Evolutionary conservation across 2,888 invertebrate species (phyloP).

Genomic region (Scrobipalpa costella): DNA sequence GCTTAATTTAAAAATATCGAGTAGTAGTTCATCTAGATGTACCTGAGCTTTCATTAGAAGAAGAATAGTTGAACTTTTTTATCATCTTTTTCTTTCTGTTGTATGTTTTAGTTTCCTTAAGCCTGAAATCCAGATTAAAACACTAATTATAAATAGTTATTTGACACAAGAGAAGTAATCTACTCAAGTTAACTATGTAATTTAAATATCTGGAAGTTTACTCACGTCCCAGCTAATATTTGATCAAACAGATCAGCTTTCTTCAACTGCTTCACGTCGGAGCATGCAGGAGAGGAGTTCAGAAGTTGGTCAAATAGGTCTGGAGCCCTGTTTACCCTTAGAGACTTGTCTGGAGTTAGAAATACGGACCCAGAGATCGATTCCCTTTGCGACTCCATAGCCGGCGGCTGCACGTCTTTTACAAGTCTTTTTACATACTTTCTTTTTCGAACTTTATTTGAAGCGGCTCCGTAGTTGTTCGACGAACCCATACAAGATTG

Average conservation of each 20-base stretch:
- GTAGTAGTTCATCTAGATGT: slow-evolving; percentile 33
- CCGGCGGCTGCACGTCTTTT: slow-evolving; percentile 51
- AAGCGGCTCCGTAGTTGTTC: slow-evolving; percentile 46
- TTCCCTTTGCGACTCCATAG: slow-evolving; percentile 43
- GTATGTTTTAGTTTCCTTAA: slow-evolving; percentile 44
- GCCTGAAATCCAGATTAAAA: slow-evolving; percentile 42
- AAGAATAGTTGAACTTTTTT: slow-evolving; percentile 52
- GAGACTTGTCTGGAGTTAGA: slow-evolving; percentile 71
- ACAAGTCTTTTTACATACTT: slow-evolving; percentile 68
- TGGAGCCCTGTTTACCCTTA: slow-evolving; percentile 63
- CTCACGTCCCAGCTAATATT: slow-evolving; percentile 17
- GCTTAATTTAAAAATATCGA: too few species aligned
- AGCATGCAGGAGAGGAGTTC: slow-evolving; percentile 49
- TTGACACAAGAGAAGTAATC: too few species aligned
- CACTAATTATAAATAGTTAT: background rate
- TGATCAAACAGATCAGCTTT: slow-evolving; percentile 38
- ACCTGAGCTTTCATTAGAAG: slow-evolving; percentile 52
- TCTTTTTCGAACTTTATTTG: slow-evolving; percentile 64
- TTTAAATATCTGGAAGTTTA: background rate
- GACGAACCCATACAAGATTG: slow-evolving; percentile 56
- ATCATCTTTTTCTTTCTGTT: slow-evolving; percentile 42
- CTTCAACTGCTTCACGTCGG: slow-evolving; percentile 29
- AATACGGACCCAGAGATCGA: slow-evolving; percentile 52
- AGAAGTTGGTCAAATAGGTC: slow-evolving; percentile 70
- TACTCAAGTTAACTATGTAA: too few species aligned